phyloP scores from a whole-genome alignment of 2,797 vertebrate species.

The Poecile montanus region DNA sequence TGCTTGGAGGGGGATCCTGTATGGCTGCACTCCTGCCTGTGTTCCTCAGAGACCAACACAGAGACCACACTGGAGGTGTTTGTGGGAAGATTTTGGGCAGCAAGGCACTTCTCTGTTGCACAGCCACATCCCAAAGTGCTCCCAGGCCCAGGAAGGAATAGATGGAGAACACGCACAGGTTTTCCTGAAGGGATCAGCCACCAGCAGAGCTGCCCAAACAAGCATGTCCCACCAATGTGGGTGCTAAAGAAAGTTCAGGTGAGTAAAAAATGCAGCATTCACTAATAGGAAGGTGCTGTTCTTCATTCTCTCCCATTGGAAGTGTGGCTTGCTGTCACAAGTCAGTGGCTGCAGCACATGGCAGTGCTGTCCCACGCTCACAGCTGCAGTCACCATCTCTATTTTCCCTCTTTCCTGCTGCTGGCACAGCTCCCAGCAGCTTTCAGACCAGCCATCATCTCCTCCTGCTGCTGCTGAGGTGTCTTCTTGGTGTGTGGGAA shows the following conservation, averaged over 20 bases:
- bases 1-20: background rate
- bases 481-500: background rate
- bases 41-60: background rate
- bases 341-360: background rate
- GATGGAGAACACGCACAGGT: background rate
- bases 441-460: background rate
- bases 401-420: background rate
- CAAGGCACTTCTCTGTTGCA: background rate
- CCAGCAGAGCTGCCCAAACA: background rate
- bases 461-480: background rate
- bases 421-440: background rate
- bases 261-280: background rate
- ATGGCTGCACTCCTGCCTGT: background rate
- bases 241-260: background rate
- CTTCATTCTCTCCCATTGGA: background rate
- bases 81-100: background rate
- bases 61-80: background rate
- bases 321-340: background rate
- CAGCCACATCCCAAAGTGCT: background rate
- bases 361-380: background rate
- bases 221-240: background rate
- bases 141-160: background rate
- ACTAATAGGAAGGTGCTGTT: background rate
- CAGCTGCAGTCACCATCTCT: background rate
- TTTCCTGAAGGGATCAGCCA: background rate